Evolutionary conservation across 2,888 invertebrate genomes (phyloP).

Genomic region (Steinernema carpocapsae): DNA sequence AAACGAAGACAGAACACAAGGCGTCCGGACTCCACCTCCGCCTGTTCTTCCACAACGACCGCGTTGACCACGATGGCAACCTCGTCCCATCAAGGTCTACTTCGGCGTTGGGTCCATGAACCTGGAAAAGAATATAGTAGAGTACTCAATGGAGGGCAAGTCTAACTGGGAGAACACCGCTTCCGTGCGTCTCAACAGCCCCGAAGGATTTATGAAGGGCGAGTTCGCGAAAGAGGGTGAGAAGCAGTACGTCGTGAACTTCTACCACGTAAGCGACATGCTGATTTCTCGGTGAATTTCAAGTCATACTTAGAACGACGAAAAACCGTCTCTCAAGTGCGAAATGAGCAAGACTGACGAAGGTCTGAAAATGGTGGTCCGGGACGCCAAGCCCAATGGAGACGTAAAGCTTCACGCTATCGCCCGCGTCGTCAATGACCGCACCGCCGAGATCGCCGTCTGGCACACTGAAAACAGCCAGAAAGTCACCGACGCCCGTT

Average conservation of each 20-base stretch:
- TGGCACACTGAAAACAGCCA: constrained; percentile 33
- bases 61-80: constrained; percentile 20
- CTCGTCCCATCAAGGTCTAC: background rate
- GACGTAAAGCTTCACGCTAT: constrained; percentile 20
- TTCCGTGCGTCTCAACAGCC: constrained; percentile 5
- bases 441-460: constrained; percentile 10
- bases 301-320: constrained; percentile 20
- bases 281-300: too few relatives aligned
- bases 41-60: constrained; percentile 17
- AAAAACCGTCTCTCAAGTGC: constrained; percentile 11
- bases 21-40: constrained; percentile 22
- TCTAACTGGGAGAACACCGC: constrained; percentile 2
- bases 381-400: background rate
- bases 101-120: constrained; percentile 33
- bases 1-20: constrained; percentile 20
- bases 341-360: constrained; percentile 18
- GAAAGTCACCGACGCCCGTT: constrained; percentile 6
- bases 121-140: background rate
- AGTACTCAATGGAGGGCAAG: constrained; percentile 23
- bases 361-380: constrained; percentile 21
- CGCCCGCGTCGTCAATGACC: constrained; percentile 27
- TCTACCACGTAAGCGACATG: constrained; percentile 22
- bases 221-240: constrained; percentile 2
- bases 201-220: constrained; percentile 29
- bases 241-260: constrained; percentile 22